These are phyloP conservation scores for Perdix hodgsoniae DNA, from an alignment of 2,797 vertebrate species.

Conservation along the genomic window DNA sequence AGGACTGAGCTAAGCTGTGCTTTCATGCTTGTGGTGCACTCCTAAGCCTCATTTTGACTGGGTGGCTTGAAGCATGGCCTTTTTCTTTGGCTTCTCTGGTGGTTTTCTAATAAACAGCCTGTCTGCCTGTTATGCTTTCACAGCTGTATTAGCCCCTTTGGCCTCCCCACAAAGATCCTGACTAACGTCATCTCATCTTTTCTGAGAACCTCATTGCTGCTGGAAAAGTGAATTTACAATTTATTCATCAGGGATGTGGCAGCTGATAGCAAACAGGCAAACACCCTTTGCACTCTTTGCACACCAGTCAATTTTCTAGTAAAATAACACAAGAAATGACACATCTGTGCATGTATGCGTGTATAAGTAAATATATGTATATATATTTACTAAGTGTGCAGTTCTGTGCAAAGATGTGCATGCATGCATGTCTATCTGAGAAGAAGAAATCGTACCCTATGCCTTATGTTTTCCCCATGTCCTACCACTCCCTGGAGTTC, in stretches of 20 bases:
- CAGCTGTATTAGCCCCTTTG: slow-evolving; percentile 47
- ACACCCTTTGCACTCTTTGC: not conserved
- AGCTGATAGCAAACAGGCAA: slow-evolving; percentile 19
- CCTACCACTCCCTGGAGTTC: not conserved
- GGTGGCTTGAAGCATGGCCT: not conserved
- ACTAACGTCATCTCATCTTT: slow-evolving; percentile 25
- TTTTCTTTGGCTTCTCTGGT: slow-evolving; percentile 39
- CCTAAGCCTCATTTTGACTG: not conserved
- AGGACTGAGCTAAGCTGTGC: not conserved
- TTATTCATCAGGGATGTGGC: slow-evolving; percentile 1
- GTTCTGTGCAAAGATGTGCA: not conserved
- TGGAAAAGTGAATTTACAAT: slow-evolving; percentile 44
- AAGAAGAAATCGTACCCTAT: not conserved
- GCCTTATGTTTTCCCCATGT: not conserved
- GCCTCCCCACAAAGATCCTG: slow-evolving; percentile 35
- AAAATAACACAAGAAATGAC: not conserved
- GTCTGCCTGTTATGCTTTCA: slow-evolving; percentile 50
- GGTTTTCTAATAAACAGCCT: slow-evolving; percentile 50
- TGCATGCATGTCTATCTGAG: not conserved
- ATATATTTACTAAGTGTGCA: not conserved
- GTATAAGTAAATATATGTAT: not conserved
- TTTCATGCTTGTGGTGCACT: not conserved
- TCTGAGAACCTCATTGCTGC: not conserved
- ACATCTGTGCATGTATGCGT: not conserved
- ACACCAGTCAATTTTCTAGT: not conserved